Conservation (phyloP, 1,140 invertebrate genomes). For the Whitmania pigra region DNA sequence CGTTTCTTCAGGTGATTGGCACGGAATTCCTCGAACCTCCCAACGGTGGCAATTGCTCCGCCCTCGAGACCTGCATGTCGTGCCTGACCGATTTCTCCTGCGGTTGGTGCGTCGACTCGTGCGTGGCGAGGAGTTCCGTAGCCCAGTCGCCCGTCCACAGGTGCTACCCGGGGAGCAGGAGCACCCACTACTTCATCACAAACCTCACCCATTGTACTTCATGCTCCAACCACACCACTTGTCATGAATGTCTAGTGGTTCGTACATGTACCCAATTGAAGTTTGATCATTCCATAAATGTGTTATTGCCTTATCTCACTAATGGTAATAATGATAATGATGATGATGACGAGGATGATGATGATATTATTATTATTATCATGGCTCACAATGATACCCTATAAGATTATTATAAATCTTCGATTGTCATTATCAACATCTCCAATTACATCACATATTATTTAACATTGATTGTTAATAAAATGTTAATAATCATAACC, state of each 20-base stretch:
- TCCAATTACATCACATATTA: not conserved
- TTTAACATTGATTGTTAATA: no score
- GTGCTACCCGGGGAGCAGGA: conserved; percentile 35
- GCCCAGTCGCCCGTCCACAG: conserved; percentile 15
- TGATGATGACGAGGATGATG: no score
- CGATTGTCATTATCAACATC: no score
- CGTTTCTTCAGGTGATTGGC: not conserved
- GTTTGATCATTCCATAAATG: no score
- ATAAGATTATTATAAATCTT: no score
- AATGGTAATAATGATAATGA: no score
- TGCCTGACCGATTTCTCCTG: conserved; percentile 76
- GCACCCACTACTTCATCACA: conserved; percentile 61
- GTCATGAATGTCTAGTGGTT: conserved; percentile 32
- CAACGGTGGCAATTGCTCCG: conserved; percentile 57
- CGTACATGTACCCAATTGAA: conserved; percentile 9
- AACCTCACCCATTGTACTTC: conserved; percentile 66
- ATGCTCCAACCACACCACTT: conserved; percentile 56
- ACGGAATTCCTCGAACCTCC: conserved; percentile 73
- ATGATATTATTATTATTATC: no score
- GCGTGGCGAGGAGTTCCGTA: conserved; percentile 29
- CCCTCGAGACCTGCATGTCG: conserved; percentile 68
- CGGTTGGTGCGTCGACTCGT: conserved; percentile 61
- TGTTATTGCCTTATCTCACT: no score
- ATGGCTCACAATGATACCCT: no score
- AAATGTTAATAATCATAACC: no score